Evolutionary conservation across 92 coral and sea anemone species (phyloP), one percentile per base, ranked within the genome.

Genomic region (Zoanthus sociatus): DNA sequence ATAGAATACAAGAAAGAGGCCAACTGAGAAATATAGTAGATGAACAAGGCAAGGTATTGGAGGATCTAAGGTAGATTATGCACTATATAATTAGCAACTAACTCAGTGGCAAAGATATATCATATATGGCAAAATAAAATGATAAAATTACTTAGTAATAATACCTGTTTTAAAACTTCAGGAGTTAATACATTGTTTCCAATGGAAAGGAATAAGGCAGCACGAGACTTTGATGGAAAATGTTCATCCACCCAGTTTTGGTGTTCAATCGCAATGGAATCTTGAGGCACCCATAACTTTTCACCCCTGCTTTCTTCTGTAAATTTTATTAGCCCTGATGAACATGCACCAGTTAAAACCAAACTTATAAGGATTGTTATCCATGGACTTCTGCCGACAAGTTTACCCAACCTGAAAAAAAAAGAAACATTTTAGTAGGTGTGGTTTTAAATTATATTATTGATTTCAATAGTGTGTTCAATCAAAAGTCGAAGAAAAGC

Each of bases 321-420:
- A 56, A 96, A 96, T 32, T 87, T 88, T 7, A 93, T n/a, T 73
- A 96, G 51, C 45, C 98, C 98, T 60, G 79, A 88, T 8, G 89
- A 12, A 83, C 98, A 96, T 26, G 76, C 92, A 7, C 94, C 98
- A 75, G 87, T 83, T 14, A 96, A 9, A 11, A 94, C 70, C 6
- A 92, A 26, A 11, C 90, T 71, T 51, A 96, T 85, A 7, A 94
- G 32, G 51, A 96, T 94, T 0, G 98, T 91, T 68, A 91, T 88
- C 94, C 98, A 96, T 30, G 98, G 98, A 71, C 92, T 95, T 55
- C 90, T 78, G 54, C 98, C 98, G 47, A 96, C 96, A 54, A 83
- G 83, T 66, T 79, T 89, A 16, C 98, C 98, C 68, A 96, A 88
- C 88, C 98, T 96, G 64, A 9, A 44, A 63, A 61, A 61, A 53